Evolutionary conservation across 2,888 invertebrate genomes (phyloP).

Genomic region (Homarus gammarus): DNA sequence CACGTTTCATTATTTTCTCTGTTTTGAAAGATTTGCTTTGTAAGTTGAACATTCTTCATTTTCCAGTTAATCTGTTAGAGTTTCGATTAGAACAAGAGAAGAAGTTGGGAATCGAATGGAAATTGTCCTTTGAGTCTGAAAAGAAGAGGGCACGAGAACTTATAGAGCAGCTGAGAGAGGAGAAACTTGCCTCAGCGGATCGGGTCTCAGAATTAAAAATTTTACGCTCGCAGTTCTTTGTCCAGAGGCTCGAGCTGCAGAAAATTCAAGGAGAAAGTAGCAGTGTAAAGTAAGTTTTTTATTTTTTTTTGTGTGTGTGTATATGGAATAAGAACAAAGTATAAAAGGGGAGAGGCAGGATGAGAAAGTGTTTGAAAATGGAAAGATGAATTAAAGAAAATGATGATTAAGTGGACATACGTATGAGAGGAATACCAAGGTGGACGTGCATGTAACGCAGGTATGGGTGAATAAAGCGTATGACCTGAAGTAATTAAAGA

Average conservation of each 20-base stretch:
- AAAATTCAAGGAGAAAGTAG: constrained; percentile 55
- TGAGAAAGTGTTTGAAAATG: no score
- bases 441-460: no score
- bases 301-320: no score
- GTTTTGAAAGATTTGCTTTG: background rate
- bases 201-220: constrained; percentile 44
- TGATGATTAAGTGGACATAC: no score
- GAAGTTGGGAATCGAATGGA: constrained; percentile 44
- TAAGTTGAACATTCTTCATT: constrained; percentile 5
- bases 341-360: no score
- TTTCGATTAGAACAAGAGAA: constrained; percentile 59
- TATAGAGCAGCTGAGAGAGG: constrained; percentile 46
- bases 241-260: constrained; percentile 20
- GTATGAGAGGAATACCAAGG: no score
- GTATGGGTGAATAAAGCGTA: no score
- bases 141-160: constrained; percentile 34
- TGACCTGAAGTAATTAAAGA: no score
- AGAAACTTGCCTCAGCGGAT: constrained; percentile 21
- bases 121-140: constrained; percentile 40
- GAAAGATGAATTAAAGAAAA: no score
- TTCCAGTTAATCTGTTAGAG: constrained; percentile 46
- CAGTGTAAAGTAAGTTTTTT: background rate
- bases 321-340: no score
- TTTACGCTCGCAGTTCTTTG: constrained; percentile 37
- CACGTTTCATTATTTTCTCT: background rate